Evolutionary conservation across 1,140 invertebrate species (phyloP).

Genomic region (Trachymyrmex cornetzi): DNA sequence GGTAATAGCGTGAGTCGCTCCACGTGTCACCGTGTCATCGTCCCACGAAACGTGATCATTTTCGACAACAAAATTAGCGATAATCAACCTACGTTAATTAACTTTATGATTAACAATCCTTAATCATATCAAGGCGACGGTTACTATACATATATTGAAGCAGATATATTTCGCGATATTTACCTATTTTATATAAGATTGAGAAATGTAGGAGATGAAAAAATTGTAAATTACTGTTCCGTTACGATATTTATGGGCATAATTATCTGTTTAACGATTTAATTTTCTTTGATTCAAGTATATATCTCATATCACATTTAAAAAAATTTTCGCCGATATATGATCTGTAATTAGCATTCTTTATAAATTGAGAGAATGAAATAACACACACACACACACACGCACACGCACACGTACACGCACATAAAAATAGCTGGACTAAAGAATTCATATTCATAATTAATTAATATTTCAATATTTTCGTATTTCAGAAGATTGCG

Average conservation of each 20-base stretch:
- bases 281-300: not conserved
- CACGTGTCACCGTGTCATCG: not conserved
- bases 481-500: not conserved
- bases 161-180: not conserved
- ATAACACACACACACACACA: not conserved
- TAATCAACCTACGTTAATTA: not conserved
- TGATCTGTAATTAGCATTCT: not conserved
- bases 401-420: too few relatives aligned
- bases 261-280: not conserved
- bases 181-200: not conserved
- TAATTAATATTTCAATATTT: not conserved
- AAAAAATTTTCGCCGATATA: not conserved
- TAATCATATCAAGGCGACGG: not conserved
- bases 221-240: not conserved
- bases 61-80: not conserved
- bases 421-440: too few relatives aligned
- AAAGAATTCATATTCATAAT: too few relatives aligned
- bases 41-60: not conserved
- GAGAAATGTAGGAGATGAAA: not conserved
- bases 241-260: not conserved
- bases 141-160: not conserved
- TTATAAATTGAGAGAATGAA: not conserved
- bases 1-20: not conserved
- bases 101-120: not conserved
- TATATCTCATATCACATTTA: not conserved